phyloP scores from a whole-genome alignment of 64 coral and sea anemone species.

The Anthopleura sola region DNA sequence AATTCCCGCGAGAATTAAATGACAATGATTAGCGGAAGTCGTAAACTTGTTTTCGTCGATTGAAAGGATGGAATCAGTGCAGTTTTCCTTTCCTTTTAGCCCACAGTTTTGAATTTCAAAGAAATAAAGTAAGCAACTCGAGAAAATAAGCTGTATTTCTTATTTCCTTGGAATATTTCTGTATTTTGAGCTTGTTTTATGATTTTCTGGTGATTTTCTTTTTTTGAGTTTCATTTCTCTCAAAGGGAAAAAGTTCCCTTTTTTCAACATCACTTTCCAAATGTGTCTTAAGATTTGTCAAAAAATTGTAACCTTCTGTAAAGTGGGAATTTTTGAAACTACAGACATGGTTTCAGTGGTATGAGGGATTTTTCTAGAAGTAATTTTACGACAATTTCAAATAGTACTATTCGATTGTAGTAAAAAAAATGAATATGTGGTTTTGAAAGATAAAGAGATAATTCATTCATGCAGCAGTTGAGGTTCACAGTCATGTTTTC shows the following conservation, averaged over 20 bases:
- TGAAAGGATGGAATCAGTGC: background rate
- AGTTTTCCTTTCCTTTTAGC: background rate
- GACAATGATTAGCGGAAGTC: slow-evolving; percentile 8
- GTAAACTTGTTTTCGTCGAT: background rate
- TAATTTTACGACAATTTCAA: background rate
- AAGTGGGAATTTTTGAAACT: background rate
- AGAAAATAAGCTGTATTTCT: background rate
- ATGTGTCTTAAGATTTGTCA: background rate
- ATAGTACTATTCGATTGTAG: background rate
- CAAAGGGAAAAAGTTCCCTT: background rate
- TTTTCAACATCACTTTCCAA: background rate
- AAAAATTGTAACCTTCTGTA: no score
- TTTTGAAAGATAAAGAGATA: slow-evolving; percentile 20
- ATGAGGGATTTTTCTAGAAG: background rate
- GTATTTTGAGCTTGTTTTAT: background rate
- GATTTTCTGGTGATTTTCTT: background rate
- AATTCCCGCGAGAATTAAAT: background rate
- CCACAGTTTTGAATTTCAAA: background rate
- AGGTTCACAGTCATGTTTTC: background rate
- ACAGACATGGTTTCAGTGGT: background rate
- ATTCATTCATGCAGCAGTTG: slow-evolving; percentile 9
- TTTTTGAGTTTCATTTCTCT: background rate
- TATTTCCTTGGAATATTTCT: background rate
- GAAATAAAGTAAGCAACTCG: background rate
- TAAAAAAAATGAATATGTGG: background rate